Percentiles rank a stretch among this genome's conserved stretches.
Conservation (phyloP, 2,888 invertebrate genomes). For the Caenorhabditis panamensis region DNA sequence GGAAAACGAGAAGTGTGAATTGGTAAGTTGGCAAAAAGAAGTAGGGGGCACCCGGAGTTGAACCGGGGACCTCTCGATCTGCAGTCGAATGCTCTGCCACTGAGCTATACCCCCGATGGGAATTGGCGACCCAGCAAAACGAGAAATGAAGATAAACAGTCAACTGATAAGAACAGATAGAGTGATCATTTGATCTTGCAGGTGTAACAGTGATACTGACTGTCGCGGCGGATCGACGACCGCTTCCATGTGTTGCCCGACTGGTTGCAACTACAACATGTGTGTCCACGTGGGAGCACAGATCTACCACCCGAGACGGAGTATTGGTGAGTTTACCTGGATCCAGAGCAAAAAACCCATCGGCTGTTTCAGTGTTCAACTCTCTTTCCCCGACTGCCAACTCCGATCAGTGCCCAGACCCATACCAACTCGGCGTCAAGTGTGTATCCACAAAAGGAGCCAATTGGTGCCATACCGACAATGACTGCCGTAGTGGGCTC, state of each 20-base stretch:
- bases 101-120: constrained; percentile 67
- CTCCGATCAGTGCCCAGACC: constrained; percentile 65
- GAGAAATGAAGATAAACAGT: background rate
- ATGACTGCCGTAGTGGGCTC: constrained; percentile 63
- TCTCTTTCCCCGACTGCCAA: constrained; percentile 34
- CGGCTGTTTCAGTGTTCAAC: constrained; percentile 46
- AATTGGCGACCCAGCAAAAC: no score
- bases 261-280: constrained; percentile 73
- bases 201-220: constrained; percentile 68
- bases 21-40: constrained; percentile 62
- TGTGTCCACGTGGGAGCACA: constrained; percentile 68
- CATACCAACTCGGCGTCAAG: constrained; percentile 63
- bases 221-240: constrained; percentile 68
- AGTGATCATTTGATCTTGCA: constrained; percentile 24
- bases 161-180: constrained; percentile 11
- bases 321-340: constrained; percentile 42
- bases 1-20: constrained; percentile 69
- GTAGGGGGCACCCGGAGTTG: constrained; percentile 78
- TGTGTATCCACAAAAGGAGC: constrained; percentile 57
- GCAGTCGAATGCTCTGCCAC: constrained; percentile 80
- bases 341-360: background rate
- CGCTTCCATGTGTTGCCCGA: constrained; percentile 70
- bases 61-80: constrained; percentile 80
- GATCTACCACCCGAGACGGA: constrained; percentile 46
- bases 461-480: constrained; percentile 66